These are phyloP conservation scores for Tortrix viridana DNA, from an alignment of 2,888 invertebrate species.

Conservation along the genomic window DNA sequence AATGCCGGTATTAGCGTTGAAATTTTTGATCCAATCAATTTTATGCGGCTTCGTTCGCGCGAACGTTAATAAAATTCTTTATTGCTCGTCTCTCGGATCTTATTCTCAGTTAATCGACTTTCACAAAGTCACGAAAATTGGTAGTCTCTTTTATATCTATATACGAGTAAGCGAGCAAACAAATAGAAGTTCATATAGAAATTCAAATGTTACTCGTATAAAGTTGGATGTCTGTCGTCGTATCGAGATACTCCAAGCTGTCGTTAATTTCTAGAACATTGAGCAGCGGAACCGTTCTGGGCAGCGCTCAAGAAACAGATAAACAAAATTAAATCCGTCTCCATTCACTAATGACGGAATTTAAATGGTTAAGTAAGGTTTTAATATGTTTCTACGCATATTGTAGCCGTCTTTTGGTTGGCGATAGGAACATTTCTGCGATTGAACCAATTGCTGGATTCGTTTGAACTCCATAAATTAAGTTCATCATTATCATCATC, in stretches of 20 bases:
- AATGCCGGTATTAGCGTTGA: conserved; percentile 37
- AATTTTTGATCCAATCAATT: conserved; percentile 39
- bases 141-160: background rate
- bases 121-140: background rate
- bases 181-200: background rate
- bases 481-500: background rate
- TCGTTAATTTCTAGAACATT: conserved; percentile 38
- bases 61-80: conserved; percentile 38
- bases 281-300: conserved; percentile 19
- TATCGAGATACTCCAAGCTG: conserved; percentile 29
- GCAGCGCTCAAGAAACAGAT: conserved; percentile 10
- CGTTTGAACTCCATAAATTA: too few species aligned
- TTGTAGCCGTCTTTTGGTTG: too few species aligned
- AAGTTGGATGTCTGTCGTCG: conserved; percentile 6
- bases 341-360: conserved; percentile 10
- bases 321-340: conserved; percentile 19
- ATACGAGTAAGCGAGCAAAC: conserved; percentile 2
- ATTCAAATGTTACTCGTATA: background rate
- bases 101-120: conserved; percentile 11
- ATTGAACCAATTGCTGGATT: too few species aligned
- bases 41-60: conserved; percentile 39
- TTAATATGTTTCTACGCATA: background rate
- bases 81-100: conserved; percentile 22
- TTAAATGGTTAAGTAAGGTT: conserved; percentile 1
- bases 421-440: too few species aligned